Evolutionary conservation across 1,140 invertebrate genomes (phyloP).

Genomic region (Paracyclopina nana): DNA sequence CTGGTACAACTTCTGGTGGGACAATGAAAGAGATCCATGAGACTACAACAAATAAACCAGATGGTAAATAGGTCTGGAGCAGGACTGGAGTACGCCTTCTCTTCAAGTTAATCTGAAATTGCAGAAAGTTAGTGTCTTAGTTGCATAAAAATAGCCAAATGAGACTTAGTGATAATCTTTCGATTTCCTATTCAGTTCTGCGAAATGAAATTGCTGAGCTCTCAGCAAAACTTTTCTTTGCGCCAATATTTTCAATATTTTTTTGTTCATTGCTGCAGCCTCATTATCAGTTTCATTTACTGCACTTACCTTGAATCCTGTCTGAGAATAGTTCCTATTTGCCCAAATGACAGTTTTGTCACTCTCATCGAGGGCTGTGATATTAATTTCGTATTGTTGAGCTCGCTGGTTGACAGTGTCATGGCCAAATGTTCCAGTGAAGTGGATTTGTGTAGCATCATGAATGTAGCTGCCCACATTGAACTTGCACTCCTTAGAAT

Average conservation of each 20-base stretch:
- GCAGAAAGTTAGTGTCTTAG: too few species aligned
- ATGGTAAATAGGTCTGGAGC: slow-evolving; percentile 36
- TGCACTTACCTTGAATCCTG: slow-evolving; percentile 15
- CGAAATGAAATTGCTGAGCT: too few species aligned
- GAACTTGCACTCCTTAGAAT: slow-evolving; percentile 12
- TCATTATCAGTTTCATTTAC: too few species aligned
- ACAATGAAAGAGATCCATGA: slow-evolving; percentile 42
- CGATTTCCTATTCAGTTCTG: neutral
- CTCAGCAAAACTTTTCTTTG: too few species aligned
- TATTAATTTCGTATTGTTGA: slow-evolving; percentile 16
- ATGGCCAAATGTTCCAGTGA: slow-evolving; percentile 12
- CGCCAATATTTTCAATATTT: too few species aligned
- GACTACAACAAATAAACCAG: slow-evolving; percentile 39
- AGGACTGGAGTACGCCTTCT: slow-evolving; percentile 18
- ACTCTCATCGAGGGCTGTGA: slow-evolving; percentile 7
- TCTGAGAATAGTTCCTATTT: slow-evolving; percentile 15
- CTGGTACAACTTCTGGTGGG: slow-evolving; percentile 39
- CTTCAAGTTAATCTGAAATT: slow-evolving; percentile 17
- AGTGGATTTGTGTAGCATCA: slow-evolving; percentile 13
- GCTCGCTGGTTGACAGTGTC: slow-evolving; percentile 13
- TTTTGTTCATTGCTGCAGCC: too few species aligned
- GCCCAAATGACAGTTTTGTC: slow-evolving; percentile 14
- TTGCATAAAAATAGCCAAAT: too few species aligned
- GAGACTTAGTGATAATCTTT: neutral
- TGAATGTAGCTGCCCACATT: slow-evolving; percentile 16